phyloP scores from a whole-genome alignment of 2,888 invertebrate genomes.

The Synanthedon myopaeformis region DNA sequence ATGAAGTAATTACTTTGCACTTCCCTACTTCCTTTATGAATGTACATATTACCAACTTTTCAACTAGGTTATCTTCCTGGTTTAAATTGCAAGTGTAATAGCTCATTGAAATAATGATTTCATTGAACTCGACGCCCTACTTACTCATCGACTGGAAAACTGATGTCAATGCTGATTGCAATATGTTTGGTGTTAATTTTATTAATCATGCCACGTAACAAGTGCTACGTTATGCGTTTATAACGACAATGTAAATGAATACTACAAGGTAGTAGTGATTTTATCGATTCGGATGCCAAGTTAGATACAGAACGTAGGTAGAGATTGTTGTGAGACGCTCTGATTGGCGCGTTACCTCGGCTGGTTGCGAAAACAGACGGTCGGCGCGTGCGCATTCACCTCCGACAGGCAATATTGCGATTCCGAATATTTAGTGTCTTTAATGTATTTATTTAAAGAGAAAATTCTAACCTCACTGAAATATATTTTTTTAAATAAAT shows the following conservation, averaged over 20 bases:
- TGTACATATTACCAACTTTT: neutral
- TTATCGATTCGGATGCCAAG: slow-evolving; percentile 8
- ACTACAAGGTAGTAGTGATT: neutral
- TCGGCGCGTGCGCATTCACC: slow-evolving; percentile 22
- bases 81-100: neutral
- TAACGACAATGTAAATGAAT: too few species aligned
- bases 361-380: slow-evolving; percentile 20
- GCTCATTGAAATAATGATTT: neutral
- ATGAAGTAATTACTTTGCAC: neutral
- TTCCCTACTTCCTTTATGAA: neutral
- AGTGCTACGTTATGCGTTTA: neutral
- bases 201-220: too few species aligned
- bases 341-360: slow-evolving; percentile 41
- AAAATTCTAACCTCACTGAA: too few species aligned
- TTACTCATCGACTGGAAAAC: slow-evolving; percentile 4
- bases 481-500: too few species aligned
- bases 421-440: neutral
- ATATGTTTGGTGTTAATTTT: neutral
- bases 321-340: slow-evolving; percentile 35
- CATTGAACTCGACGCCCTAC: slow-evolving; percentile 5
- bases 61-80: neutral
- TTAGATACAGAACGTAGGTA: slow-evolving; percentile 15
- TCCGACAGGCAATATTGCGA: slow-evolving; percentile 11
- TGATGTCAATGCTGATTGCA: slow-evolving; percentile 5
- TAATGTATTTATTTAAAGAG: too few species aligned